These are phyloP conservation scores for Ennomos quercinarius DNA, from an alignment of 2,888 invertebrate species.

Conservation along the genomic window DNA sequence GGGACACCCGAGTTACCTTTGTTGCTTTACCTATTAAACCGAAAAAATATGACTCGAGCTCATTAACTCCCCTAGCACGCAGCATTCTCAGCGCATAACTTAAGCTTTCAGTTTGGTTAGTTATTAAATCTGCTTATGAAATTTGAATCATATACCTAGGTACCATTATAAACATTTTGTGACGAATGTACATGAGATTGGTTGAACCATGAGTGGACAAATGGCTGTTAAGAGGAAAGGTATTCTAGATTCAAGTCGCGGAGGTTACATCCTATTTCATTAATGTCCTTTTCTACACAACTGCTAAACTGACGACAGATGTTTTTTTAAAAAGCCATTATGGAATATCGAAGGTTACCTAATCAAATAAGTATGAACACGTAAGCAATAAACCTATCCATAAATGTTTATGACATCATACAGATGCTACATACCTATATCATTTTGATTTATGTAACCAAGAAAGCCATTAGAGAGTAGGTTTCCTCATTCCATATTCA, in stretches of 20 bases:
- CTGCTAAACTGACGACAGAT: no score
- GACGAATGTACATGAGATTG: no score
- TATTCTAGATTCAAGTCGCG: no score
- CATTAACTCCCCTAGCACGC: slow-evolving; percentile 23
- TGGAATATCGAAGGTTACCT: background rate
- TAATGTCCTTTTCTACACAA: no score
- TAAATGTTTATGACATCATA: slow-evolving; percentile 16
- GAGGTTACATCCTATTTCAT: no score
- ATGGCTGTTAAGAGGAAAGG: no score
- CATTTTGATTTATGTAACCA: slow-evolving; percentile 33
- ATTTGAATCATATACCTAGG: background rate
- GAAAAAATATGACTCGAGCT: slow-evolving; percentile 23
- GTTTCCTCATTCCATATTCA: slow-evolving; percentile 41
- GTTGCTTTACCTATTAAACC: slow-evolving; percentile 23
- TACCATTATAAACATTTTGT: no score
- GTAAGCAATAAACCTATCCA: slow-evolving; percentile 1
- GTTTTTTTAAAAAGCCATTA: background rate
- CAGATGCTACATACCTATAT: slow-evolving; percentile 15
- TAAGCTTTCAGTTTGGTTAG: slow-evolving; percentile 1
- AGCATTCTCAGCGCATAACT: slow-evolving; percentile 10
- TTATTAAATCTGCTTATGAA: background rate
- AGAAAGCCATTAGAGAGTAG: slow-evolving; percentile 39
- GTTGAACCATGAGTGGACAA: no score
- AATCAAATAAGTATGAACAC: background rate
- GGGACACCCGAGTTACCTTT: slow-evolving; percentile 30